Evolutionary conservation across 30 jellyfish, hydroid and myxozoan genomes (phyloP), one percentile per base, ranked within the genome.

Genomic region (Aurelia sp.): DNA sequence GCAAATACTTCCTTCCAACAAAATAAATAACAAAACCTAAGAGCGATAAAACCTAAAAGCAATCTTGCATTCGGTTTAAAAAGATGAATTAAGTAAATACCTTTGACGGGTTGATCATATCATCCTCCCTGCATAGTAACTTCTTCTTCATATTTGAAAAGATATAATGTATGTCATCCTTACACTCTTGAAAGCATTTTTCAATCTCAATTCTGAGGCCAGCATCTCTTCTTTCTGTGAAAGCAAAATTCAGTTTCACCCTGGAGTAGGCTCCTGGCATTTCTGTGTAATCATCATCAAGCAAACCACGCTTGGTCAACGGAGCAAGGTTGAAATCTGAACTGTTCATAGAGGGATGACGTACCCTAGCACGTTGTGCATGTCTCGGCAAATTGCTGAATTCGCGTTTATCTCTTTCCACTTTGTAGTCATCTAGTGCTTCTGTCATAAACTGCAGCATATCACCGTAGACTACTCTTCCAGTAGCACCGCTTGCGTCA

Each of bases 161-260:
- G 74, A 84, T 35, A 57, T 11, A 84, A 37, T 19, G 51, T 10
- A 48, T 52, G 53, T 84, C 93, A 13, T 81, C 87, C 40, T 76
- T 86, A 19, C 19, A 76, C 6, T 78, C 82, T 15, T 86, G 77
- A 58, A 72, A 76, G 15, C 78, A 78, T 70, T 69, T 76, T 59
- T 86, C 96, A n/a, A 86, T 62, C 76, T 86, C 96, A 20, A 78
- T 30, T 47, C 82, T 57, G 41, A 86, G 63, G 12, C 78, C 96
- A 27, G 90, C 96, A 61, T 86, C 96, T 78, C 96, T 69, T 44
- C 87, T 86, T 65, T 86, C 96, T 62, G 57, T 58, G 62, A 86
- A 86, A 20, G 90, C 89, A n/a, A 18, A 44, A 40, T 78, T 76
- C 41, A 86, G 82, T 33, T 71, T 70, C 70, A 70, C 82, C 55